phyloP scores from a whole-genome alignment of 2,888 invertebrate species.

The Achlya flavicornis region DNA sequence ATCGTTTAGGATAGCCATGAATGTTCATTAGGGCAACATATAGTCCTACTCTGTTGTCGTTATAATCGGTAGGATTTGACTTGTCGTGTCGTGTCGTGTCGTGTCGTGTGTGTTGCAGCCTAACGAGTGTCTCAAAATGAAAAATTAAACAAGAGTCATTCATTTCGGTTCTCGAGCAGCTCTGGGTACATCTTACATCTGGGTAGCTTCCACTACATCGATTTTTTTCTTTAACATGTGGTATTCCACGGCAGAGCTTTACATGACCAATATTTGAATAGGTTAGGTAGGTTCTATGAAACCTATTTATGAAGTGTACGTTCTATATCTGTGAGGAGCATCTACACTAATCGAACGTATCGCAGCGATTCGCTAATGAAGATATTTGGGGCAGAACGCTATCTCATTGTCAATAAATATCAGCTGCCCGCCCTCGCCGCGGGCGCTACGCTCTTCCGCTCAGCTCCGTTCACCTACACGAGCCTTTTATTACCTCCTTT shows the following conservation, averaged over 20 bases:
- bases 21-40: no score
- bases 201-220: not conserved
- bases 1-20: not conserved
- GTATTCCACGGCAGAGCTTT: no score
- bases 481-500: conserved; percentile 45
- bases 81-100: no score
- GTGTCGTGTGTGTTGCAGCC: no score
- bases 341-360: conserved; percentile 42
- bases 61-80: no score
- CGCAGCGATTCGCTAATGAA: conserved; percentile 67
- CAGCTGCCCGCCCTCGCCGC: conserved; percentile 38
- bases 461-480: conserved; percentile 12
- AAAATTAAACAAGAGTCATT: no score
- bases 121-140: no score
- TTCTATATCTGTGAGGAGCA: conserved; percentile 19
- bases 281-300: not conserved
- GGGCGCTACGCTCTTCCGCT: conserved; percentile 43
- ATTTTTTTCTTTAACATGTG: no score
- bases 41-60: no score
- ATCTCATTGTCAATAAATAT: conserved; percentile 70
- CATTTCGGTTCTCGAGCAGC: no score
- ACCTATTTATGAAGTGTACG: no score
- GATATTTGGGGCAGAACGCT: conserved; percentile 64
- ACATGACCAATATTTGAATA: not conserved
- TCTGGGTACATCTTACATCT: not conserved